Base-by-base conservation (phyloP, 2,888 invertebrate species). In the Orthosia cruda region DNA sequence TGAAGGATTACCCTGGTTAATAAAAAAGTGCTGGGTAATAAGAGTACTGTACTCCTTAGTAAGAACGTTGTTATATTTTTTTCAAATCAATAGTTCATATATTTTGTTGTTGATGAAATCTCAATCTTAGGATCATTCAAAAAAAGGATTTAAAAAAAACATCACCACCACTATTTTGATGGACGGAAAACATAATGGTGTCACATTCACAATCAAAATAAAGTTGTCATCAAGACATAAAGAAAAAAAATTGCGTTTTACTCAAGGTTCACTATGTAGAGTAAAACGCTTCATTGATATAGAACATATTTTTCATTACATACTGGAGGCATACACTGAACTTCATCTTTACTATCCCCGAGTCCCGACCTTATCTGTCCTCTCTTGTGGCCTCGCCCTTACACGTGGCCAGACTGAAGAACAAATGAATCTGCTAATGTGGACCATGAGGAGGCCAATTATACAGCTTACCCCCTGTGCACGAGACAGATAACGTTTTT, bases 361-460 rank as follows among this genome's bases (percentile, higher is more conserved):
- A 52, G 5, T n/a, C 26, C 26, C 26, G 5, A 23, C 16, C 13
- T 5, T 32, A 12, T 16, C 26, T 26, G 18, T 26, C 15, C 5
- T 52, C 13, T 64, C 23, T 40, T 80, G 79, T 70, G 50, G 23
- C 18, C 77, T 2, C n/a, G 58, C 50, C 80, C 59, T 74, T 74
- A 75, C 57, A 40, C 64, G 47, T 40, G 45, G 59, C 52, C 71
- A 71, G 57, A 73, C 71, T 81, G 57, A 69, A 71, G 86, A 84
- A 88, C 90, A 88, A 90, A 89, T 89, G 89, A 85, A 90, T 88
- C 87, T 85, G 79, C 84, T 91, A 91, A 92, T 89, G 88, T 89
- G 88, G 79, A 71, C 87, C 85, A 73, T 88, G 70, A 85, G 86
- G 83, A 85, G 69, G 77, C 87, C 88, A 91, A 89, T 91, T 92